A percentile compares a stretch with the other conserved stretches of the same genome.
phyloP scores from a whole-genome alignment of 2,113 vertebrate species.

The Peromyscus maniculatus region DNA sequence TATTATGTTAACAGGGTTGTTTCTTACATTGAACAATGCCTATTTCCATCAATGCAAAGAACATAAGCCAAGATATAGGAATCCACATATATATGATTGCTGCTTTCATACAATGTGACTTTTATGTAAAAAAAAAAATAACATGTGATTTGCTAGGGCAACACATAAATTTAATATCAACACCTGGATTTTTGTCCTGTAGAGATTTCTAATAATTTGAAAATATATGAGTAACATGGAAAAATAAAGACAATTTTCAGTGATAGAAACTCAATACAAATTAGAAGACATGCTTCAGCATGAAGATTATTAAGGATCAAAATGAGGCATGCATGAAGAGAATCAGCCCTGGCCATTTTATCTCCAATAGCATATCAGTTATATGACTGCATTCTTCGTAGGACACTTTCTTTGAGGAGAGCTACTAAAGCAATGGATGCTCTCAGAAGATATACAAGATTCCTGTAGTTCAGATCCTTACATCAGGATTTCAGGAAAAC shows the following conservation, averaged over 20 bases:
- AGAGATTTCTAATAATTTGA: background rate
- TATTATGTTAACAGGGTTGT: background rate
- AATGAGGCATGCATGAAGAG: background rate
- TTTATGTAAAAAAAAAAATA: background rate
- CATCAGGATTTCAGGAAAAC: background rate
- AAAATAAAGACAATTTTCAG: background rate
- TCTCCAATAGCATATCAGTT: background rate
- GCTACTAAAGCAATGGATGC: background rate
- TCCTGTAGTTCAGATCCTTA: background rate
- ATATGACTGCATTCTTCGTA: constrained; percentile 30
- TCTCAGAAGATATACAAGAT: constrained; percentile 7
- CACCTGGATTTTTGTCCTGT: background rate
- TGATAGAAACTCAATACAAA: background rate
- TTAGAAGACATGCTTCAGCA: background rate
- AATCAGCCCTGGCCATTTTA: background rate
- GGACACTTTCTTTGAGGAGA: background rate
- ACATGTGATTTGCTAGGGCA: background rate
- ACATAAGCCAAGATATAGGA: background rate
- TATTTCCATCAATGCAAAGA: background rate
- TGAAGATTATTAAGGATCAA: background rate
- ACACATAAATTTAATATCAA: background rate
- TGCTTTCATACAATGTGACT: too few relatives aligned
- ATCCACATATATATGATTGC: background rate
- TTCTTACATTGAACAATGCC: background rate
- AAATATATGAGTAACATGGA: background rate